Percentiles rank a stretch among this genome's conserved stretches.
Evolutionary conservation across 1,140 invertebrate genomes (phyloP).

Genomic region (Aphelinus certus): DNA sequence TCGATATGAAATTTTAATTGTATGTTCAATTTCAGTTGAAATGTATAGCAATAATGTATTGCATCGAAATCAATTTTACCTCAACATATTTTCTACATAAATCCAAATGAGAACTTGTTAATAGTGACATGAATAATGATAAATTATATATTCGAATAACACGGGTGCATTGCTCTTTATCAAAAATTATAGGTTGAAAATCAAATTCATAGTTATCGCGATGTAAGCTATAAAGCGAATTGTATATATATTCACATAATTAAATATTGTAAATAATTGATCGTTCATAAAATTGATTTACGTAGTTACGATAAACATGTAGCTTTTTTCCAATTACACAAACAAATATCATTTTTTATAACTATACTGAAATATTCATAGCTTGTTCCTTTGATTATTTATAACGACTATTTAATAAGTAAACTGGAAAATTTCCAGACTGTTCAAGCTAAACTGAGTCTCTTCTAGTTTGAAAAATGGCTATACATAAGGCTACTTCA

Average conservation of each 20-base stretch:
- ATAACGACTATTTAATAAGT: constrained; percentile 48
- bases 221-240: constrained; percentile 26
- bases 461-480: constrained; percentile 40
- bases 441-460: constrained; percentile 40
- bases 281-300: constrained; percentile 48
- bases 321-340: constrained; percentile 26
- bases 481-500: constrained; percentile 39
- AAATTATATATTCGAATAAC: constrained; percentile 42
- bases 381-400: constrained; percentile 50
- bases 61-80: constrained; percentile 12
- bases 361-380: constrained; percentile 51
- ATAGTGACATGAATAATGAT: constrained; percentile 45
- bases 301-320: constrained; percentile 38
- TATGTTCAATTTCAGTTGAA: too few species aligned
- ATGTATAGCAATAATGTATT: too few species aligned
- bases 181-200: not conserved
- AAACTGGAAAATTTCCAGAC: constrained; percentile 46
- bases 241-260: constrained; percentile 20
- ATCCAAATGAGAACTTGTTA: constrained; percentile 40
- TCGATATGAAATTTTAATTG: too few species aligned
- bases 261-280: constrained; percentile 45
- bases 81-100: constrained; percentile 42
- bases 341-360: constrained; percentile 49
- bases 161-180: not conserved
- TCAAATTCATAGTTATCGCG: not conserved